phyloP scores from a whole-genome alignment of 92 coral and sea anemone genomes.

The Pocillopora meandrina region DNA sequence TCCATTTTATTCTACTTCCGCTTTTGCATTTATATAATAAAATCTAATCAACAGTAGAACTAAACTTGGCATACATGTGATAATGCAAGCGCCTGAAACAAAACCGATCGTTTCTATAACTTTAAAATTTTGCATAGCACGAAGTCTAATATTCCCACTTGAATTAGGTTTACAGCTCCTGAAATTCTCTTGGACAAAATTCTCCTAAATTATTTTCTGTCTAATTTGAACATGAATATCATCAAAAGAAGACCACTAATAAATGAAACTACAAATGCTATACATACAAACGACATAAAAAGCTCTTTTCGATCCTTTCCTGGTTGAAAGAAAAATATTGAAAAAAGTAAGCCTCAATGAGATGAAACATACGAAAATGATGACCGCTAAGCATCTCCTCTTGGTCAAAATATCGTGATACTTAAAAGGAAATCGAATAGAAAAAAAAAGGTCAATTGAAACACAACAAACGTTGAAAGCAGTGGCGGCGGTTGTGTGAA shows the following conservation, averaged over 20 bases:
- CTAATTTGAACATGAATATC: background rate
- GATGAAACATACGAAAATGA: background rate
- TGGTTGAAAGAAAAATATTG: background rate
- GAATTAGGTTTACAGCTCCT: no score
- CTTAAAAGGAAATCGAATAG: constrained; percentile 17
- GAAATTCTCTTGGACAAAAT: no score
- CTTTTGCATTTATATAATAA: background rate
- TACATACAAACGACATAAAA: background rate
- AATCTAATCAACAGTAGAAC: background rate
- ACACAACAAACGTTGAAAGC: constrained; percentile 23
- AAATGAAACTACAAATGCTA: background rate
- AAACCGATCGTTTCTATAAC: background rate
- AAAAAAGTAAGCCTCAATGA: constrained; percentile 3
- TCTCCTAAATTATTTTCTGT: background rate
- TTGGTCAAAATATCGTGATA: constrained; percentile 18
- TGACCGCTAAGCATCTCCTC: background rate
- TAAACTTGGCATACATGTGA: background rate
- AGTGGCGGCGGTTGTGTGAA: constrained; percentile 22
- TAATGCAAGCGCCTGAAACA: background rate
- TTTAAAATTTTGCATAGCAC: background rate
- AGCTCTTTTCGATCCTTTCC: background rate
- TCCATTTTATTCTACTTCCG: background rate
- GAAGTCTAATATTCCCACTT: no score
- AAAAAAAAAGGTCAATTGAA: constrained; percentile 14
- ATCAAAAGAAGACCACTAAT: background rate